Percentiles rank a stretch among this genome's conserved stretches.
Conservation (phyloP, 1,140 invertebrate genomes). For the Hyles vespertilio region DNA sequence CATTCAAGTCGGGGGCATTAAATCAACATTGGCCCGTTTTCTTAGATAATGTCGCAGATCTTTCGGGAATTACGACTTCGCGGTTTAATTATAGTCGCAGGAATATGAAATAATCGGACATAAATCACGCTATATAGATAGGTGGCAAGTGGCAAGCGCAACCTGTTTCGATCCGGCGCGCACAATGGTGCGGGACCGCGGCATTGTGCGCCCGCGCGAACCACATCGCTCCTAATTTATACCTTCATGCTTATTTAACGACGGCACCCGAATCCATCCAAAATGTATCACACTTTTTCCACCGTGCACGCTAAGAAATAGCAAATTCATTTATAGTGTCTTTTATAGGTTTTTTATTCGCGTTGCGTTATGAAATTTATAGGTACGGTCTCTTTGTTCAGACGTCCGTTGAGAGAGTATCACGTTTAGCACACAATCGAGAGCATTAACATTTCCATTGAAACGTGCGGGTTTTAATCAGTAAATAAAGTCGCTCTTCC, state of each 20-base stretch:
- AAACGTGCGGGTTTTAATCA: constrained; percentile 35
- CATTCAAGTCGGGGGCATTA: constrained; percentile 30
- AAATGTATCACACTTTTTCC: constrained; percentile 50
- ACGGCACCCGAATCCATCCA: constrained; percentile 36
- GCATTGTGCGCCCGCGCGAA: constrained; percentile 45
- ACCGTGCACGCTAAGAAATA: constrained; percentile 41
- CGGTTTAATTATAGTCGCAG: constrained; percentile 68
- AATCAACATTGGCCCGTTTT: constrained; percentile 56
- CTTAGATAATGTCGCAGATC: constrained; percentile 62
- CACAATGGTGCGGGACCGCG: constrained; percentile 44
- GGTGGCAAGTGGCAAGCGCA: constrained; percentile 63
- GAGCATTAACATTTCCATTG: constrained; percentile 59
- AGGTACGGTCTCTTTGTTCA: constrained; percentile 50
- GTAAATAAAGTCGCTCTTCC: constrained; percentile 26
- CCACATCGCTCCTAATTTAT: constrained; percentile 66
- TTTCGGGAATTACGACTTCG: constrained; percentile 67
- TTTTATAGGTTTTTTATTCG: constrained; percentile 41
- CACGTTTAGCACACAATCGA: constrained; percentile 60
- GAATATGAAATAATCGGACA: constrained; percentile 66
- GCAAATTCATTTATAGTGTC: constrained; percentile 46
- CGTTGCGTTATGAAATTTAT: constrained; percentile 51
- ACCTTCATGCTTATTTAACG: constrained; percentile 66
- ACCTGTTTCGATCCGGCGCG: constrained; percentile 70
- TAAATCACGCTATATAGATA: constrained; percentile 71
- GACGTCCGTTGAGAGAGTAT: constrained; percentile 40